Percentiles rank a stretch among this genome's conserved stretches.
These are phyloP conservation scores for Regulus satrapa DNA, from an alignment of 2,113 vertebrate species.

Conservation along the genomic window DNA sequence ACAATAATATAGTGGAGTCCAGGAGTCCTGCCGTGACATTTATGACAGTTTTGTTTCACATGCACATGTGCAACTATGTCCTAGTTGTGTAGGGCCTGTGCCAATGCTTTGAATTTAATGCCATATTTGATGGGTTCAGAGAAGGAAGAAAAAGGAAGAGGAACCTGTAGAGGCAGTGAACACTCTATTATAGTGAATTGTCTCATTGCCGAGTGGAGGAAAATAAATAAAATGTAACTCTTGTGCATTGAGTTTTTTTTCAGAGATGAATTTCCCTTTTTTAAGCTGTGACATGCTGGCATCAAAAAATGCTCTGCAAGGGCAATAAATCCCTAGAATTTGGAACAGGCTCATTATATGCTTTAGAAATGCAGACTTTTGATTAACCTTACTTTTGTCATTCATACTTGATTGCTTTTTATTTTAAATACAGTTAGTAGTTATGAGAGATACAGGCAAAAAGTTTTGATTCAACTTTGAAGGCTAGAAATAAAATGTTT, in stretches of 20 bases:
- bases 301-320: background rate
- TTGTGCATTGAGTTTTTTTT: background rate
- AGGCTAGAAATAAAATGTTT: background rate
- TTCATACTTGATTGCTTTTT: background rate
- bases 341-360: background rate
- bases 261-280: background rate
- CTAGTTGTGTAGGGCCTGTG: rapidly evolving
- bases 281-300: background rate
- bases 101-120: background rate
- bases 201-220: background rate
- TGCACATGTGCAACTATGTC: background rate
- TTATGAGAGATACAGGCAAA: background rate
- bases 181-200: background rate
- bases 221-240: background rate
- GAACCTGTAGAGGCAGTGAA: background rate
- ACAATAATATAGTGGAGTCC: background rate
- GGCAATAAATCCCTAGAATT: background rate
- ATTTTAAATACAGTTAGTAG: background rate
- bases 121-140: rapidly evolving
- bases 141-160: background rate
- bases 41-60: slow-evolving; percentile 6
- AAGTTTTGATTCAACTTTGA: background rate
- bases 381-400: background rate
- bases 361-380: background rate
- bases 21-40: background rate